These are phyloP conservation scores for Leucophenga maculata DNA, from an alignment of 2,888 invertebrate genomes.

Conservation along the genomic window DNA sequence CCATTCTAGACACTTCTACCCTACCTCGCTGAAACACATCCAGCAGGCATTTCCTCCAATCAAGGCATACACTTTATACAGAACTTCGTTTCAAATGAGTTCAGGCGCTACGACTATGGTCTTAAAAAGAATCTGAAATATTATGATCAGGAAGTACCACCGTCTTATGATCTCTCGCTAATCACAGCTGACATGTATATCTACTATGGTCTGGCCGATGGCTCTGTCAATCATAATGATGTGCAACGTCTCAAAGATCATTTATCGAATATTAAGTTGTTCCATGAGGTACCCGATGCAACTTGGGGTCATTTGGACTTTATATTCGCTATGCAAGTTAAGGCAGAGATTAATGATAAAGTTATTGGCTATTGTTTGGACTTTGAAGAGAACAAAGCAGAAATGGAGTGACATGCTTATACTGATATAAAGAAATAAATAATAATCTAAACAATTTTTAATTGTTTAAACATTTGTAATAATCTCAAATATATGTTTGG, in stretches of 20 bases:
- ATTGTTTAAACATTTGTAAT: too few relatives aligned
- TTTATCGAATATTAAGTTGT: slow-evolving; percentile 58
- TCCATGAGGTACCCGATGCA: slow-evolving; percentile 18
- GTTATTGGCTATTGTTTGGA: slow-evolving; percentile 29
- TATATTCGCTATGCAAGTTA: slow-evolving; percentile 34
- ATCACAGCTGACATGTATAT: slow-evolving; percentile 72
- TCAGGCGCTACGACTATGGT: slow-evolving; percentile 74
- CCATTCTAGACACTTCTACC: slow-evolving; percentile 75
- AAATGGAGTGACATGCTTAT: too few relatives aligned
- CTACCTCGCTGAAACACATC: slow-evolving; percentile 75
- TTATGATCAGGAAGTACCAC: slow-evolving; percentile 72
- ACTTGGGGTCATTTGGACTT: slow-evolving; percentile 37
- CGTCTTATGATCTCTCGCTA: slow-evolving; percentile 71
- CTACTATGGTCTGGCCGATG: slow-evolving; percentile 71
- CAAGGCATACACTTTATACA: slow-evolving; percentile 75
- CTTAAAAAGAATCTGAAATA: slow-evolving; percentile 61
- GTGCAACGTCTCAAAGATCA: slow-evolving; percentile 42
- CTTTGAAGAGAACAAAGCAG: slow-evolving; percentile 24
- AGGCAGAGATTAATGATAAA: slow-evolving; percentile 36
- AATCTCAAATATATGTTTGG: too few relatives aligned
- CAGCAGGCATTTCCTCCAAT: slow-evolving; percentile 74
- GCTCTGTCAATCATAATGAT: slow-evolving; percentile 38
- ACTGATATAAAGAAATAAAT: too few relatives aligned
- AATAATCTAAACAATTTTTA: too few relatives aligned
- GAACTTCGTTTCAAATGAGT: slow-evolving; percentile 53